Percentiles rank a stretch among this genome's conserved stretches.
These are phyloP conservation scores for Zaprionus ghesquierei DNA, from an alignment of 1,140 invertebrate species.

Conservation along the genomic window DNA sequence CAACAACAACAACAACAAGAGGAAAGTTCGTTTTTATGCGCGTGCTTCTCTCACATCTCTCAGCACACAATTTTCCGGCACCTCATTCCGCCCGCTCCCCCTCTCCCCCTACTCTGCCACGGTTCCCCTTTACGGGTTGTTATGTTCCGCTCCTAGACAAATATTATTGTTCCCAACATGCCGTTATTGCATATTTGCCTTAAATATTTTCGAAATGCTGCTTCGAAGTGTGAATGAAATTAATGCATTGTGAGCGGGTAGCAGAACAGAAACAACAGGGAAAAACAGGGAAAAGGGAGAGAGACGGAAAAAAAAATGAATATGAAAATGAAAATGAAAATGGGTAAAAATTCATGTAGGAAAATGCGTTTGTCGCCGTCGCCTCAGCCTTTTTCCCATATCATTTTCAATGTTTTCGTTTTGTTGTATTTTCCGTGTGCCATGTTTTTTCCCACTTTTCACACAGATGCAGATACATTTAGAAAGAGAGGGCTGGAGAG, in stretches of 20 bases:
- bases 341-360: conserved; percentile 55
- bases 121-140: conserved; percentile 19
- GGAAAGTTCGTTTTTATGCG: conserved; percentile 37
- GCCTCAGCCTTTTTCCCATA: conserved; percentile 54
- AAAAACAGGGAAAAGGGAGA: background rate
- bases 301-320: background rate
- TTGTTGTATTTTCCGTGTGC: conserved; percentile 43
- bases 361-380: background rate
- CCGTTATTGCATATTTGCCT: conserved; percentile 79
- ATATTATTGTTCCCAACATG: conserved; percentile 80
- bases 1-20: conserved; percentile 10
- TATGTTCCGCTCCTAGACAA: conserved; percentile 73
- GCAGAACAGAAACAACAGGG: no score
- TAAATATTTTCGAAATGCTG: conserved; percentile 70
- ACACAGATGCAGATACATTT: conserved; percentile 44
- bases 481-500: background rate
- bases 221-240: conserved; percentile 77
- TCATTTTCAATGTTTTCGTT: conserved; percentile 57
- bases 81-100: background rate
- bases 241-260: conserved; percentile 63
- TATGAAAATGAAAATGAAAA: conserved; percentile 14
- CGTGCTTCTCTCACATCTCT: conserved; percentile 62
- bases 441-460: conserved; percentile 36
- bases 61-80: conserved; percentile 30
- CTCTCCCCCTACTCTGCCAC: conserved; percentile 2